Conservation (phyloP, 2,888 invertebrate genomes). For the Acanthosepion pharaonis region DNA sequence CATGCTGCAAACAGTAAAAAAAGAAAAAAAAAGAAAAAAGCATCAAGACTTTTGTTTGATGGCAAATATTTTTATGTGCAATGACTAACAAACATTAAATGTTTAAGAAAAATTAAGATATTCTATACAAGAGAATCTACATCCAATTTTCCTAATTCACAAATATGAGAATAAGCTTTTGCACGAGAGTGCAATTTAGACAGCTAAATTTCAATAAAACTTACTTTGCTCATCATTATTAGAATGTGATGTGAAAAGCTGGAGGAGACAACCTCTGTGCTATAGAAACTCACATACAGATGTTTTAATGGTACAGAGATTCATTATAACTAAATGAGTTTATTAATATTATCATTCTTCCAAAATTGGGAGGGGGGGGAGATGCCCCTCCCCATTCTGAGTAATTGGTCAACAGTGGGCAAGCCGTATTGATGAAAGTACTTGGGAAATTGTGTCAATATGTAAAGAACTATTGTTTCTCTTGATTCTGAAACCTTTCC, state of each 20-base stretch:
- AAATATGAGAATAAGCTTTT: not conserved
- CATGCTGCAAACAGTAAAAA: too few relatives aligned
- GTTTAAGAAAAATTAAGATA: too few relatives aligned
- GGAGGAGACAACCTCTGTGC: not conserved
- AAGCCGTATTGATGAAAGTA: not conserved
- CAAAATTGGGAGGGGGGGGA: not conserved
- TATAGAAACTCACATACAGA: not conserved
- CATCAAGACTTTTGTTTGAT: too few relatives aligned
- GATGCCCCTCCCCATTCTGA: too few relatives aligned
- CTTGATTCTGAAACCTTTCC: conserved; percentile 7
- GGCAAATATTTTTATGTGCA: too few relatives aligned
- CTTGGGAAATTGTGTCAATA: not conserved
- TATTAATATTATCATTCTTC: not conserved
- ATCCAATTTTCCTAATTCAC: not conserved
- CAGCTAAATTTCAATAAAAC: too few relatives aligned
- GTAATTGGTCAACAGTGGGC: not conserved
- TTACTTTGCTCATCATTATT: not conserved
- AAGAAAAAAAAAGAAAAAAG: too few relatives aligned
- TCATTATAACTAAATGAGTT: not conserved
- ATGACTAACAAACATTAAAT: too few relatives aligned
- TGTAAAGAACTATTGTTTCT: not conserved
- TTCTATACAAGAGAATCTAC: not conserved
- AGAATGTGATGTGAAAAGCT: not conserved
- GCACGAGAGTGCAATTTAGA: not conserved
- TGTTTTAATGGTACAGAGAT: not conserved